Base-by-base conservation (phyloP, 2,113 vertebrate genomes). In the Egretta garzetta region DNA sequence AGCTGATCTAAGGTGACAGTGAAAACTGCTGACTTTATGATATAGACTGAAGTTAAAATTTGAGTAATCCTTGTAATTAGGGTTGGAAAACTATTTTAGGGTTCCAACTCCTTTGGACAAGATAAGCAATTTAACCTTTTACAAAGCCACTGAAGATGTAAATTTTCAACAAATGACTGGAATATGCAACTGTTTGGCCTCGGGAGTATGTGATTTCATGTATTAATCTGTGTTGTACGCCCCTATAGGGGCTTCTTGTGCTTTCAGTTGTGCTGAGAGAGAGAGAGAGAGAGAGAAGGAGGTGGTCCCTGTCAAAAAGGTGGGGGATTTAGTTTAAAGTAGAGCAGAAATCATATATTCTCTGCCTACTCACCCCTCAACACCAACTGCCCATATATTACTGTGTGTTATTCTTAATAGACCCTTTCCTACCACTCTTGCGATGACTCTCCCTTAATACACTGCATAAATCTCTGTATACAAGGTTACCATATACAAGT, bases 301-400 rank as follows among this genome's bases (percentile, higher is more conserved):
- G 95, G 77, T 82, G 92, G 90, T 79, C 76, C 80, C 37, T 93
- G 94, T 53, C 88, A 89, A 94, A 96, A 97, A 96, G 94, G 77
- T 93, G 89, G 93, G 35, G 73, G 77, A 93, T 95, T 92, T 93
- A 84, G 43, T 86, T 95, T 93, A 80, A 88, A 84, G 80, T 63
- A 92, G 60, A 93, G 33, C 43, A 90, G 56, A 91, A 92, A 92
- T 89, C 45, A 60, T 86, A 55, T 60, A 88, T 87, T 96, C 73
- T 87, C 95, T 92, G 93, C 93, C 91, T 94, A 97, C 92, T 96
- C 92, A 86, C 64, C 95, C 71, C 90, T 94, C 95, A 97, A 85
- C 88, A 96, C 93, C 67, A 93, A 95, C 70, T 85, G 90, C 77
- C 93, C 93, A 37, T 88, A 12, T 63, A 91, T 83, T 53, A 92